A percentile compares a stretch with the other conserved stretches of the same genome.
phyloP scores from a whole-genome alignment of 2,797 vertebrate genomes.

The Arrhamphus sclerolepis region DNA sequence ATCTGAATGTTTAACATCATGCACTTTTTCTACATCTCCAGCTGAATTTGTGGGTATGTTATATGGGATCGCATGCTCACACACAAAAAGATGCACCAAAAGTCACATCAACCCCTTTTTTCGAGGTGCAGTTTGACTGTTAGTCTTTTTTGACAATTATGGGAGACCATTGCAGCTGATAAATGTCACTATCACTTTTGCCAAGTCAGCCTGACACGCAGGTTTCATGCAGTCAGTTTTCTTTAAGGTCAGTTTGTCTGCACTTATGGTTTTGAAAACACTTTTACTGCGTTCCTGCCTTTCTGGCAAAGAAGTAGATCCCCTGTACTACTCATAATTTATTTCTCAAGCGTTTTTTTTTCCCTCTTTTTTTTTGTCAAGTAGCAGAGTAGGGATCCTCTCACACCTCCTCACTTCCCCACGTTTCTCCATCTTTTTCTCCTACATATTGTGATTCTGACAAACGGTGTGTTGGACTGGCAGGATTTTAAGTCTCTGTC shows the following conservation, averaged over 20 bases:
- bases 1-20: slow-evolving; percentile 22
- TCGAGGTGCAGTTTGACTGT: slow-evolving; percentile 49
- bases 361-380: slow-evolving; percentile 14
- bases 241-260: slow-evolving; percentile 56
- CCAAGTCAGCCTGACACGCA: slow-evolving; percentile 67
- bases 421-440: slow-evolving; percentile 12
- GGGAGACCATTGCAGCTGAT: slow-evolving; percentile 51
- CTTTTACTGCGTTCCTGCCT: slow-evolving; percentile 4
- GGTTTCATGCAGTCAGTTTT: slow-evolving; percentile 48
- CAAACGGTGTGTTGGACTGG: slow-evolving; percentile 22
- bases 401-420: slow-evolving; percentile 10
- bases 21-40: slow-evolving; percentile 7
- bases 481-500: slow-evolving; percentile 32
- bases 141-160: slow-evolving; percentile 39
- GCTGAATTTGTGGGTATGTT: slow-evolving; percentile 9
- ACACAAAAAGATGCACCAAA: slow-evolving; percentile 33
- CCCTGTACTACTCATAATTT: background rate
- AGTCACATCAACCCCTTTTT: slow-evolving; percentile 58
- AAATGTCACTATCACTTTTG: slow-evolving; percentile 58
- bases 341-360: background rate
- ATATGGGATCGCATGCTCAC: slow-evolving; percentile 12
- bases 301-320: slow-evolving; percentile 5
- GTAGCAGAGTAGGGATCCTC: slow-evolving; percentile 11
- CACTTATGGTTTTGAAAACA: slow-evolving; percentile 30
- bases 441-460: slow-evolving; percentile 28